Percentiles rank a stretch among this genome's conserved stretches.
Evolutionary conservation across 2,113 vertebrate species (phyloP).

Genomic region (Condylura cristata): DNA sequence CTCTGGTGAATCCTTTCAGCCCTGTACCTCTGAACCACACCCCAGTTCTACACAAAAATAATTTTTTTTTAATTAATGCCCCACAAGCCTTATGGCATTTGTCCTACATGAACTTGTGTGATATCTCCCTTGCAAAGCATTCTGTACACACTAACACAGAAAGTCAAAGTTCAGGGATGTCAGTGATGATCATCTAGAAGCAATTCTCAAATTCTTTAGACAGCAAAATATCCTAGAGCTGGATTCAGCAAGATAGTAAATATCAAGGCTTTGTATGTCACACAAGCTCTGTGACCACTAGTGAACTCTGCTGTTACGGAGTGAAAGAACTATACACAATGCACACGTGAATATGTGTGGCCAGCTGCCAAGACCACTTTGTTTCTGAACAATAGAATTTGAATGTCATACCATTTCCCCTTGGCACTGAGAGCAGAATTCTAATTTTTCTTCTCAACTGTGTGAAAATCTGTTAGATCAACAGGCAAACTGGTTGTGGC

Average conservation of each 20-base stretch:
- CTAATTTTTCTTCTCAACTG: not conserved
- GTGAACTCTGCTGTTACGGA: not conserved
- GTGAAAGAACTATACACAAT: not conserved
- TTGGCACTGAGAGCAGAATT: not conserved
- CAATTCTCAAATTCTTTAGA: not conserved
- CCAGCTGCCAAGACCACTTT: not conserved
- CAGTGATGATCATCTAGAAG: not conserved
- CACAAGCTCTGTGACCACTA: not conserved
- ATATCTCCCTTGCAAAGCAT: conserved; percentile 24
- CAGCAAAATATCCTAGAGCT: not conserved
- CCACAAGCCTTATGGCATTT: not conserved
- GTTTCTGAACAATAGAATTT: not conserved
- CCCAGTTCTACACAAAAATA: too few relatives aligned
- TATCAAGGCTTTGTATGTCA: not conserved
- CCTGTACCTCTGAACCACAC: too few relatives aligned
- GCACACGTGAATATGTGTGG: not conserved
- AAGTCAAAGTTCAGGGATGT: not conserved
- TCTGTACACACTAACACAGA: conserved; percentile 1
- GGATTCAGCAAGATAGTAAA: not conserved
- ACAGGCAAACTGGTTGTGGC: not conserved
- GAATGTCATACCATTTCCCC: not conserved
- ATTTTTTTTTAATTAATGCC: not conserved
- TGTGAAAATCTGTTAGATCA: conserved; percentile 1
- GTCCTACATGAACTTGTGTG: not conserved
- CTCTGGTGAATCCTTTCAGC: too few relatives aligned